Base-by-base conservation (phyloP, 2,888 invertebrate genomes). In the Trachelus stipa region DNA sequence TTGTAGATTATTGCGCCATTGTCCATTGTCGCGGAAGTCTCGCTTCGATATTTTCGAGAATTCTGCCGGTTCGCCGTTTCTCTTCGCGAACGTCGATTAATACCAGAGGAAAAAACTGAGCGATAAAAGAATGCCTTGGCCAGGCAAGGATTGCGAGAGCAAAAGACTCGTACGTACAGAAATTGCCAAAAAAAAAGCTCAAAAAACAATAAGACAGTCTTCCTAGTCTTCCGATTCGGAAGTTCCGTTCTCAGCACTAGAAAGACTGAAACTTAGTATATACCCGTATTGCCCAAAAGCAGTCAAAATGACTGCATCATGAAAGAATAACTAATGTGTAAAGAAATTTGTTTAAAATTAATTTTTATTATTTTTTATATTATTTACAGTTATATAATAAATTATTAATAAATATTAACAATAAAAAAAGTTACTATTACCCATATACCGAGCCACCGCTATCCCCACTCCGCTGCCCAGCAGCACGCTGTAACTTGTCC, bases 1-100 rank as follows among this genome's bases (percentile, higher is more conserved):
- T 88, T 88, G 88, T 87, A 87, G 87, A 88, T 88, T 87, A 88
- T 88, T 87, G 86, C 85, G 81, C 88, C 85, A 88, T 88, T 88
- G 88, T 88, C 86, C 87, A 87, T 87, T 87, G 88, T 88, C 87
- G 84, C 87, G 83, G 71, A 71, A 34, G 33, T 33, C 12, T 31
- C 71, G 69, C 69, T 71, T 15, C 71, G 56, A 23, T 56, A 23
- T 56, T 23, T 23, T 56, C 56, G 56, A 56, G 23, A 56, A 56
- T 56, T 56, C 9, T 56, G 56, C 56, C 23, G 56, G 56, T 2
- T 56, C 9, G 56, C 23, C 56, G 23, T 56, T 56, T 56, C 56
- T 56, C 15, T 23, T 15, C 9, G 9, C 56, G 23, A 56, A 56
- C 23, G 56, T 56, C 23, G 23, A 56, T 56, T 23, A 23, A 23